A percentile compares a stretch with the other conserved stretches of the same genome.
These are phyloP conservation scores for Petrophora chlorosata DNA, from an alignment of 2,888 invertebrate species.

Conservation along the genomic window DNA sequence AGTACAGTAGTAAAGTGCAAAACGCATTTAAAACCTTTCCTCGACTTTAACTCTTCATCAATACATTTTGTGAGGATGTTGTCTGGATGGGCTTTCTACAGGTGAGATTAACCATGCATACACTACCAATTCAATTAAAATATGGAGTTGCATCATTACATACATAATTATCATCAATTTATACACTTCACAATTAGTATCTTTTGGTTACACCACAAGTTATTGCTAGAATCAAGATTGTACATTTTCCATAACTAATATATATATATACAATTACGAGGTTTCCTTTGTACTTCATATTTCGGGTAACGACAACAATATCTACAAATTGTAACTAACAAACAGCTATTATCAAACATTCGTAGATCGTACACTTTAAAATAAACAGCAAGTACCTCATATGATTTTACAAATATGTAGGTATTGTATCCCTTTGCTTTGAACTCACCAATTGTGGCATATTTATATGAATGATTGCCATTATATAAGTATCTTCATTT, in stretches of 20 bases:
- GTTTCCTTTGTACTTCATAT: conserved; percentile 50
- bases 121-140: background rate
- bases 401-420: conserved; percentile 11
- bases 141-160: conserved; percentile 9
- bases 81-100: too few species aligned
- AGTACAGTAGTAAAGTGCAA: too few species aligned
- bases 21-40: too few species aligned
- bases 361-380: conserved; percentile 26
- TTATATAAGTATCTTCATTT: background rate
- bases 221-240: conserved; percentile 27
- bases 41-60: too few species aligned
- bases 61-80: too few species aligned
- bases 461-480: background rate
- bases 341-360: conserved; percentile 20
- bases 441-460: conserved; percentile 13
- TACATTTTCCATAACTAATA: conserved; percentile 39
- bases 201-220: conserved; percentile 17
- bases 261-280: conserved; percentile 40
- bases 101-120: conserved; percentile 1
- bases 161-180: conserved; percentile 15
- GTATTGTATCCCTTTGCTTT: conserved; percentile 4
- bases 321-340: conserved; percentile 32
- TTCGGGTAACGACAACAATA: conserved; percentile 38
- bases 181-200: conserved; percentile 23
- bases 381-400: conserved; percentile 19